Base-by-base conservation (phyloP, 1,140 invertebrate species). In the Hypsibius dujardini region DNA sequence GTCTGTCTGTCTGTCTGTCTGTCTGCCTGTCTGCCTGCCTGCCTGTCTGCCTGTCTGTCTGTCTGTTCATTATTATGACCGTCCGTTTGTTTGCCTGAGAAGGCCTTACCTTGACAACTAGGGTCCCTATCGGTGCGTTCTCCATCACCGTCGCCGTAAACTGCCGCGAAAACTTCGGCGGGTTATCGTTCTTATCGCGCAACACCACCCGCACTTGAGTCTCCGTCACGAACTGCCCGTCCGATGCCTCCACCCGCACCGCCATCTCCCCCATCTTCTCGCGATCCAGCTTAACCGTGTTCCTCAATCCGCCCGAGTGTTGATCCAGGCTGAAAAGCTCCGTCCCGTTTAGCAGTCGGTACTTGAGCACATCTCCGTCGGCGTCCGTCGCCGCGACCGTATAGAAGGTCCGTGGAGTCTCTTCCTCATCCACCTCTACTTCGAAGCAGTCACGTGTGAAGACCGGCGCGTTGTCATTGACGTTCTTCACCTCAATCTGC, bases 111-210 rank as follows among this genome's bases (percentile, higher is more conserved):
- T 85, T 85, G 70, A 96, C 89, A 0, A 98, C 89, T 79, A 95
- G 94, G 1, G 90, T 87, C 1, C 90, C 92, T 59, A 94, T 85
- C 74, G 90, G 88, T 0, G 90, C 86, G 80, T 98, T 95, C 82
- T 98, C 95, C 0, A 92, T 94, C 0, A 98, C 90, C 77, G 94
- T 94, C 0, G 92, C 89, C 76, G 88, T 92, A 78, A 94, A 95
- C 0, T 95, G 79, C 69, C 91, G 81, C 0, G 91, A 94, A 77
- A 97, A 97, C 73, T 88, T 83, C 0, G 93, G 92, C 7, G 90
- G 89, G 79, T 95, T 94, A 78, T 97, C 93, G 80, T 97, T 96
- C 79, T 92, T 92, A 77, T 96, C 92, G 28, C 88, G 77, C 15
- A 96, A 85, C 2, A 86, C 88, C 0, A 96, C 83, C 15, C 90